Evolutionary conservation across 1,140 invertebrate species (phyloP).

Genomic region (Heliconius nattereri): DNA sequence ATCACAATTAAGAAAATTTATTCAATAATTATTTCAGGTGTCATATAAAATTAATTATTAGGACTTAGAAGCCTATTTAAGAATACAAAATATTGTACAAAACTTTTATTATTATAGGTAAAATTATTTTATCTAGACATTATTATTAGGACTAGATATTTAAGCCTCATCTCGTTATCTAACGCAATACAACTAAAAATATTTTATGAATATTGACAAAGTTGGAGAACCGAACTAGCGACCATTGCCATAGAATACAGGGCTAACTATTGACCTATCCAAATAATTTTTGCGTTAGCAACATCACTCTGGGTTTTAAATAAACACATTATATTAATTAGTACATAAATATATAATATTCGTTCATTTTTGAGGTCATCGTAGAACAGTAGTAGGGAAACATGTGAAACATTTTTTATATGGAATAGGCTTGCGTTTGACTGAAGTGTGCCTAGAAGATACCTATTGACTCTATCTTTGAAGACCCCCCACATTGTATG

Average conservation of each 20-base stretch:
- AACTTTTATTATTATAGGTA: constrained; percentile 4
- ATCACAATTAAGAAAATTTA: constrained; percentile 9
- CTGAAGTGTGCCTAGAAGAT: no score
- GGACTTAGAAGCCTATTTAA: not conserved
- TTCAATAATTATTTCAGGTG: not conserved
- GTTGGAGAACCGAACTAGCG: not conserved
- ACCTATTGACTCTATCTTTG: no score
- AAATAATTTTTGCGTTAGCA: no score
- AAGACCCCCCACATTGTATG: no score
- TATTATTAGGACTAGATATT: not conserved
- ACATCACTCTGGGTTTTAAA: no score
- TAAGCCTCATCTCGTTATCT: not conserved
- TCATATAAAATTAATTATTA: not conserved
- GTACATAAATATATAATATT: no score
- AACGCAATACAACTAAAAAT: not conserved
- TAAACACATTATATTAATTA: no score
- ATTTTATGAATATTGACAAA: not conserved
- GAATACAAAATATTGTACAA: not conserved
- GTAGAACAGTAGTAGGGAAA: no score
- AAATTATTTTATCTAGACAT: not conserved
- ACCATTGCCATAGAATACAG: not conserved
- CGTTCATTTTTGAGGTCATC: no score
- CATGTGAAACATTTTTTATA: no score
- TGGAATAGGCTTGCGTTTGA: no score
- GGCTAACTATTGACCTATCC: not conserved